phyloP scores from a whole-genome alignment of 2,888 invertebrate species.

The Phaonia tiefii region DNA sequence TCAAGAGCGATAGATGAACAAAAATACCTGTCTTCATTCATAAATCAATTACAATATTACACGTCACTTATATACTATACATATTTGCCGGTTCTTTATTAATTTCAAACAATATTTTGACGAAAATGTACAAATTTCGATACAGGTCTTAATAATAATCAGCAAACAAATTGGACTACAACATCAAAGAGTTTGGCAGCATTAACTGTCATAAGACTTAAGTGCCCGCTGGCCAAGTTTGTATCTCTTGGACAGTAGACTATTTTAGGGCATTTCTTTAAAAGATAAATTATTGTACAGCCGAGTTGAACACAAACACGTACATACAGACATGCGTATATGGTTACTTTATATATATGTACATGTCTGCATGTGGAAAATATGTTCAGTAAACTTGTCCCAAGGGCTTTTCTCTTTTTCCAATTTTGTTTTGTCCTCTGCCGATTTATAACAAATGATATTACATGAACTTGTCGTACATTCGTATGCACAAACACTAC shows the following conservation, averaged over 20 bases:
- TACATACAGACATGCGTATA: slow-evolving; percentile 38
- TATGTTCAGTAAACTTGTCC: background rate
- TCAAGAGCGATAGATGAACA: no score
- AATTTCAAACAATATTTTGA: no score
- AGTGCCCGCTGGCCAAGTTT: background rate
- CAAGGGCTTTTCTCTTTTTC: background rate
- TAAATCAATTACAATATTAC: no score
- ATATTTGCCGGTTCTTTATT: no score
- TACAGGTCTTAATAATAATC: no score
- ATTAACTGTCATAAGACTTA: background rate
- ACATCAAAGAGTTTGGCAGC: background rate
- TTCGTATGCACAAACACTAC: no score
- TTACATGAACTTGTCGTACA: background rate
- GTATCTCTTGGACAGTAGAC: background rate
- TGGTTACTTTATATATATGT: no score
- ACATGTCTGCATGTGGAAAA: slow-evolving; percentile 7
- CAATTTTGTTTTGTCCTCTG: slow-evolving; percentile 9
- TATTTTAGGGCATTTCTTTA: background rate
- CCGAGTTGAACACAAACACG: no score
- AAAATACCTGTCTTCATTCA: no score
- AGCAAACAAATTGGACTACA: background rate
- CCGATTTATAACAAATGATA: slow-evolving; percentile 6
- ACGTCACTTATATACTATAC: no score
- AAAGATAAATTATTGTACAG: background rate
- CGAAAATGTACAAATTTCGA: no score